Conservation (phyloP, 2,888 invertebrate species). For the Microplitis manilae region DNA sequence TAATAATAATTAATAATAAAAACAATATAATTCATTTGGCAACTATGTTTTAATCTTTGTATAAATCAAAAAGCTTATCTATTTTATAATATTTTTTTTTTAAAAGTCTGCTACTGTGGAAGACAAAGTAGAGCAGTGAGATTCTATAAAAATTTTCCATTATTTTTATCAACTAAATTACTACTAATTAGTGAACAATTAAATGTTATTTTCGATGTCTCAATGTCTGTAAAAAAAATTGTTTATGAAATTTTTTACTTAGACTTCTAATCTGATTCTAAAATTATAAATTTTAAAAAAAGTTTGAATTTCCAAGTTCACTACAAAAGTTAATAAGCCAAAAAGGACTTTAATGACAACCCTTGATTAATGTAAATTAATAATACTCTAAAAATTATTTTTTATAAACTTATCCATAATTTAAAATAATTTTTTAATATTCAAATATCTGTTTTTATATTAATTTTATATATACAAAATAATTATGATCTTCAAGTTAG, state of each 20-base stretch:
- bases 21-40: conserved; percentile 25
- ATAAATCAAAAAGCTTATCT: conserved; percentile 33
- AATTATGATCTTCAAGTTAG: too few relatives aligned
- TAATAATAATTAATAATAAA: background rate
- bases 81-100: conserved; percentile 14
- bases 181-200: background rate
- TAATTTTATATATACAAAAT: background rate
- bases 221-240: background rate
- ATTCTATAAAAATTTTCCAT: conserved; percentile 18
- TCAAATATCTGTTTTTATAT: background rate
- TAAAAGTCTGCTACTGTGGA: conserved; percentile 19
- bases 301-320: too few relatives aligned
- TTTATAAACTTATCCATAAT: background rate
- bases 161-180: background rate
- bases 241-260: too few relatives aligned
- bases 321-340: background rate
- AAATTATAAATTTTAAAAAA: too few relatives aligned
- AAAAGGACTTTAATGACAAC: background rate
- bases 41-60: conserved; percentile 18
- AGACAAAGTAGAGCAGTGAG: conserved; percentile 23
- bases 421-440: background rate
- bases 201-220: background rate
- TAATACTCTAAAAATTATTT: background rate
- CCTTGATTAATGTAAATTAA: background rate
- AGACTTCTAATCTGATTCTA: too few relatives aligned